Percentiles rank a stretch among this genome's conserved stretches.
phyloP scores from a whole-genome alignment of 1,140 invertebrate species.

The Bacillus rossius region DNA sequence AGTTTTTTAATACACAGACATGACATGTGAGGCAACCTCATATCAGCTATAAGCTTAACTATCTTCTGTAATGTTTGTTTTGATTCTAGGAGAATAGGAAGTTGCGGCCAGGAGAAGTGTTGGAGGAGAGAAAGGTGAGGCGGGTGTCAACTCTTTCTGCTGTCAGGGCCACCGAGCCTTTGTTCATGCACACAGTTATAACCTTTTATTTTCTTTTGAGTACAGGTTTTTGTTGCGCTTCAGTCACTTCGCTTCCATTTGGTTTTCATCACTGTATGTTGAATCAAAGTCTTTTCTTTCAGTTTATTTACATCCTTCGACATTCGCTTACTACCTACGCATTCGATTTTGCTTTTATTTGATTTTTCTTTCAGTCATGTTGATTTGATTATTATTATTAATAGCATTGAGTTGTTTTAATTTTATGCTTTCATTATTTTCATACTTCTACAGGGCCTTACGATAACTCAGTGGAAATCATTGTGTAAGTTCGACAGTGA shows the following conservation, averaged over 20 bases:
- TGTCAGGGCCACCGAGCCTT: background rate
- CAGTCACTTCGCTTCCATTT: conserved; percentile 1
- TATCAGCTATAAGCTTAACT: background rate
- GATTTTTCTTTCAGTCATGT: background rate
- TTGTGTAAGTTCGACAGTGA: conserved; percentile 8
- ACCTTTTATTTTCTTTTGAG: conserved; percentile 7
- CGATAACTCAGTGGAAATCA: background rate
- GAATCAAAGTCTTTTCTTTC: background rate
- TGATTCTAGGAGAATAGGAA: conserved; percentile 69
- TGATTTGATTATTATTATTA: conserved; percentile 8
- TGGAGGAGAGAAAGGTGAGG: conserved; percentile 91
- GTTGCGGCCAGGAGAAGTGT: conserved; percentile 86
- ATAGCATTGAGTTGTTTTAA: conserved; percentile 13
- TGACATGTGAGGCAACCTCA: too few species aligned
- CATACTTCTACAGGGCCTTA: conserved; percentile 5
- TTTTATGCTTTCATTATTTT: conserved; percentile 19
- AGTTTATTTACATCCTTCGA: too few species aligned
- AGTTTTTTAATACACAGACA: too few species aligned
- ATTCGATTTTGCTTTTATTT: too few species aligned
- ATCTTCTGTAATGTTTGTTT: conserved; percentile 17
- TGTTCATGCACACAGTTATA: conserved; percentile 13
- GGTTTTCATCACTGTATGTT: conserved; percentile 1
- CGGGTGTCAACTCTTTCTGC: conserved; percentile 6
- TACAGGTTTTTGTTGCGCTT: background rate
- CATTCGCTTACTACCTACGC: too few species aligned